Conservation (phyloP, 2,113 vertebrate genomes). For the Donacobius atricapilla region DNA sequence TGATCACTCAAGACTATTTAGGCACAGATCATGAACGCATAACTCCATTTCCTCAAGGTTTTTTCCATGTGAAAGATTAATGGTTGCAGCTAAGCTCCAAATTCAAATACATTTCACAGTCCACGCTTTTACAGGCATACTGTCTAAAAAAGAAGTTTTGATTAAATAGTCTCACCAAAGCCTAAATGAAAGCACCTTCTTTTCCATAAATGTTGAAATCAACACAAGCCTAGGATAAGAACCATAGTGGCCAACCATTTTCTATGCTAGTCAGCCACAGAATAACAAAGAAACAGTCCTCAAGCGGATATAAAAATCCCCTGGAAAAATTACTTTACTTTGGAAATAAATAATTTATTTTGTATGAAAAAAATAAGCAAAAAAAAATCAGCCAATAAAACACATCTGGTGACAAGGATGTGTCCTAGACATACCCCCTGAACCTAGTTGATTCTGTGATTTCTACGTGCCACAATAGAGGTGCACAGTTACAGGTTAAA, state of each 20-base stretch:
- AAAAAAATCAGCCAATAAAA: not conserved
- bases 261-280: not conserved
- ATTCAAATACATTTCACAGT: conserved; percentile 20
- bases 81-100: conserved; percentile 23
- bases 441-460: not conserved
- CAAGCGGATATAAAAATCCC: conserved; percentile 54
- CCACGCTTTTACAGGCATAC: not conserved
- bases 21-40: conserved; percentile 69
- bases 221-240: not conserved
- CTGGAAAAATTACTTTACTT: conserved; percentile 59
- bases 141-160: not conserved
- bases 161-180: conserved; percentile 52
- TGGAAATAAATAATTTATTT: conserved; percentile 77
- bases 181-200: conserved; percentile 6
- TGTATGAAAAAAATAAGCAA: conserved; percentile 41
- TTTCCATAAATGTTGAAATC: conserved; percentile 15
- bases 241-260: not conserved
- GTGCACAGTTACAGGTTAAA: not conserved
- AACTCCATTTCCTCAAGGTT: conserved; percentile 24
- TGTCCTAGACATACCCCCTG: not conserved
- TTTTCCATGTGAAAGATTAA: not conserved
- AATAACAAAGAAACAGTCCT: conserved; percentile 33
- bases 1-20: conserved; percentile 64
- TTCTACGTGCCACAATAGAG: not conserved
- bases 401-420: not conserved